Evolutionary conservation across 2,888 invertebrate species (phyloP).

Genomic region (Latrodectus elegans): DNA sequence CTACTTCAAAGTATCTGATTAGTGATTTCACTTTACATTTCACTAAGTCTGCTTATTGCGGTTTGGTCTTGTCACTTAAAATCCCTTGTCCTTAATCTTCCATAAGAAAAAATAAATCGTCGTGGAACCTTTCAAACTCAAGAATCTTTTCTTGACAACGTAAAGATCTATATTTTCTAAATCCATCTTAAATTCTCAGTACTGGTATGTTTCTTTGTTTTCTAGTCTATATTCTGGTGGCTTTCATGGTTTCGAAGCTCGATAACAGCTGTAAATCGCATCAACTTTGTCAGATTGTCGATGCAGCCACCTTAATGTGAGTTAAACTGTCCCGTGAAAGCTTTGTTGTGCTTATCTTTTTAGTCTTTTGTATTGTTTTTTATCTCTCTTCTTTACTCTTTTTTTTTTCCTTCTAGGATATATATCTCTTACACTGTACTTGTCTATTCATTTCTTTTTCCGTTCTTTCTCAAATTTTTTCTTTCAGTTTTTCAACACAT

Average conservation of each 20-base stretch:
- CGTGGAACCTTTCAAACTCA: slow-evolving; percentile 31
- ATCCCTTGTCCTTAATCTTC: slow-evolving; percentile 39
- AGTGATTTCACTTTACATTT: too few species aligned
- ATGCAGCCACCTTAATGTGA: slow-evolving; percentile 64
- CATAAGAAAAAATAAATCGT: slow-evolving; percentile 21
- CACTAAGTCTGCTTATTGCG: too few species aligned
- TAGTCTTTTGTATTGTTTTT: slow-evolving; percentile 38
- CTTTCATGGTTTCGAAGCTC: slow-evolving; percentile 49
- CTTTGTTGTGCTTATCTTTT: slow-evolving; percentile 65
- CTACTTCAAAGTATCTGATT: too few species aligned
- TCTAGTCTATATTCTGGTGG: slow-evolving; percentile 50
- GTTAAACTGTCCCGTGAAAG: slow-evolving; percentile 66
- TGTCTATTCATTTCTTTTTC: not conserved
- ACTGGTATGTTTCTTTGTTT: slow-evolving; percentile 48
- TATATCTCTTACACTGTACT: slow-evolving; percentile 27
- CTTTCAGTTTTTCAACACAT: slow-evolving; percentile 27
- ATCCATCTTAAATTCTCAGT: slow-evolving; percentile 55
- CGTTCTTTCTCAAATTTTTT: not conserved
- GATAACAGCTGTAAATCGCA: slow-evolving; percentile 66
- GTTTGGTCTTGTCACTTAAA: not conserved
- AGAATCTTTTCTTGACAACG: slow-evolving; percentile 23
- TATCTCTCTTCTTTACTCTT: not conserved
- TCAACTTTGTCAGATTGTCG: slow-evolving; percentile 66
- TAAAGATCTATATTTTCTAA: slow-evolving; percentile 39
- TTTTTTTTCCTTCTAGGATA: slow-evolving; percentile 7